Percentiles rank a stretch among this genome's conserved stretches.
Conservation (phyloP, 2,888 invertebrate species). For the Tenthredo mesomela region DNA sequence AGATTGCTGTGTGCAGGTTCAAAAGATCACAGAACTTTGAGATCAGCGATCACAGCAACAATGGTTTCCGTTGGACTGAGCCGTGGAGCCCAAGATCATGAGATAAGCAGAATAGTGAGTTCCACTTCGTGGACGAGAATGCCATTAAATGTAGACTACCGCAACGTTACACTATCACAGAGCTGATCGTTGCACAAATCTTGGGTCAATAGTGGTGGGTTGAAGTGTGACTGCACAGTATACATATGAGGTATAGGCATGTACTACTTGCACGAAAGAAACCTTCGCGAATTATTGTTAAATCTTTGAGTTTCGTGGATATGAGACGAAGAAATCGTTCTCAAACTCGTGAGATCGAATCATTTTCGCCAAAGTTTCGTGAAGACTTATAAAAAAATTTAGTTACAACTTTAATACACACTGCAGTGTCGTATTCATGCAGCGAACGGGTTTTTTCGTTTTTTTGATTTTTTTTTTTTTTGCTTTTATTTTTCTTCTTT, state of each 20-base stretch:
- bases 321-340: neutral
- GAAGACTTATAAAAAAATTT: neutral
- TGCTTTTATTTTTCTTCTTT: neutral
- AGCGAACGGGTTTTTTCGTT: neutral
- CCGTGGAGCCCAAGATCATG: conserved; percentile 16
- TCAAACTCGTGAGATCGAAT: neutral
- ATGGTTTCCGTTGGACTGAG: conserved; percentile 37
- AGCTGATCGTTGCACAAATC: conserved; percentile 22
- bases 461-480: neutral
- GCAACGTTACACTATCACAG: conserved; percentile 1
- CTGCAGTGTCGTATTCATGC: conserved; percentile 17
- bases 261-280: neutral
- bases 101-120: conserved; percentile 44
- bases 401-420: neutral
- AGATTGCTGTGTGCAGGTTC: conserved; percentile 38
- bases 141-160: conserved; percentile 40
- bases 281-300: neutral
- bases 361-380: neutral
- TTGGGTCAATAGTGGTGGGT: neutral
- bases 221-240: neutral
- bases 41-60: conserved; percentile 48
- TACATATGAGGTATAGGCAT: neutral
- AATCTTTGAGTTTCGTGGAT: neutral
- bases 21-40: conserved; percentile 40
- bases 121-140: conserved; percentile 43